Conservation (phyloP, 1,140 invertebrate genomes). For the Palaemon carinicauda region DNA sequence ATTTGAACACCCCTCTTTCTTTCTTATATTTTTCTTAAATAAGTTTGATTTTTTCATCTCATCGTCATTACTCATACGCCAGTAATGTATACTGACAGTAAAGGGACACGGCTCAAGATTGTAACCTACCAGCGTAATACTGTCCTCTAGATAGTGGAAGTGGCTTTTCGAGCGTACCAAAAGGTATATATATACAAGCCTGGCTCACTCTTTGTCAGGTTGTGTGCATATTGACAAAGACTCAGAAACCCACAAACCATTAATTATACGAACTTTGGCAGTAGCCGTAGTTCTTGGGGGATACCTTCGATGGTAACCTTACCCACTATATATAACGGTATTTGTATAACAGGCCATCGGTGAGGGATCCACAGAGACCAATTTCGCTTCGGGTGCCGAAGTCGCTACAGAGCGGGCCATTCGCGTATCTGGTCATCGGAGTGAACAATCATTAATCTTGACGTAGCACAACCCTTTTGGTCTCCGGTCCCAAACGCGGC, state of each 20-base stretch:
- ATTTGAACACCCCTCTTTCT: not conserved
- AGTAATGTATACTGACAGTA: not conserved
- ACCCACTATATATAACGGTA: not conserved
- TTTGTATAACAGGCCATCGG: not conserved
- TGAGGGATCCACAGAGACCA: not conserved
- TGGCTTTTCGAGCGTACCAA: not conserved
- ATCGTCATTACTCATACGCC: not conserved
- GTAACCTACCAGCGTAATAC: no score
- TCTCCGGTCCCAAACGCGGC: not conserved
- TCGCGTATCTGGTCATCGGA: slow-evolving; percentile 54
- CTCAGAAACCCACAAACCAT: slow-evolving; percentile 55
- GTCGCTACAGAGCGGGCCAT: not conserved
- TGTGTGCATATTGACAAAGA: slow-evolving; percentile 57
- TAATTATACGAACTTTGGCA: slow-evolving; percentile 56
- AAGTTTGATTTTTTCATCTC: not conserved
- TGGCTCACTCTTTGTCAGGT: not conserved
- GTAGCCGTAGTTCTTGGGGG: slow-evolving; percentile 49
- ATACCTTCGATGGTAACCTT: slow-evolving; percentile 10
- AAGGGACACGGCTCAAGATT: not conserved
- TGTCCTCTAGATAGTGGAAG: not conserved
- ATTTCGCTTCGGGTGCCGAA: not conserved
- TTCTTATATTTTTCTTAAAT: not conserved
- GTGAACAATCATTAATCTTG: slow-evolving; percentile 56
- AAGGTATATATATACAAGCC: not conserved
- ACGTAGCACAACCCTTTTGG: slow-evolving; percentile 51